phyloP scores from a whole-genome alignment of 2,797 vertebrate genomes.

The Coccyzus lansbergi region DNA sequence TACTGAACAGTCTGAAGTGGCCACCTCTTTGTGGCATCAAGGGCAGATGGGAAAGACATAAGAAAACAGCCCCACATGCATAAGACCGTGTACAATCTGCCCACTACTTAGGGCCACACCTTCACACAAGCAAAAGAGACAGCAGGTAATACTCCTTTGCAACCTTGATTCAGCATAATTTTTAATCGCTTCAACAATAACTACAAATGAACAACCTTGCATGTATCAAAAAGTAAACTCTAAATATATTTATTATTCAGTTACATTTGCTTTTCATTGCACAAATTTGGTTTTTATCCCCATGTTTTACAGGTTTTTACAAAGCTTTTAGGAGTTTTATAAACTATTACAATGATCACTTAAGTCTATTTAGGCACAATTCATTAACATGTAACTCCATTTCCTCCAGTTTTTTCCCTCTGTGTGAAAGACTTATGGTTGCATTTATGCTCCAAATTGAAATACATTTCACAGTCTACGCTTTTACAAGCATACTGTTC shows the following conservation, averaged over 20 bases:
- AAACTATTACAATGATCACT: conserved; percentile 34
- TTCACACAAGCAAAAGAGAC: not conserved
- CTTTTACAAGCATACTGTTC: not conserved
- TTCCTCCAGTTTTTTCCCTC: not conserved
- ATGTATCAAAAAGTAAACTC: conserved; percentile 46
- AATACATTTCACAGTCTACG: not conserved
- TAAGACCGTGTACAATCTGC: not conserved
- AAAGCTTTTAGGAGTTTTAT: conserved; percentile 31
- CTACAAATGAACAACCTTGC: not conserved
- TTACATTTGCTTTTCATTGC: conserved; percentile 59
- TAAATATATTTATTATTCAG: conserved; percentile 61
- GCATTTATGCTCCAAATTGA: conserved; percentile 30
- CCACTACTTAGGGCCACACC: not conserved
- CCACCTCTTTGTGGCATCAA: not conserved
- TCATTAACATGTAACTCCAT: not conserved
- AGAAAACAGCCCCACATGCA: not conserved
- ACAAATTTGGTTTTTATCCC: conserved; percentile 59
- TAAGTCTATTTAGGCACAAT: conserved; percentile 51
- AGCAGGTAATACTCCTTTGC: not conserved
- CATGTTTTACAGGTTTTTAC: conserved; percentile 40
- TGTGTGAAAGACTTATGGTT: not conserved
- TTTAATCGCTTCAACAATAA: not conserved
- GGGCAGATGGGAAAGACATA: not conserved
- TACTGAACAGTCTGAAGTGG: fast-evolving
- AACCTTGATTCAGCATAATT: not conserved